Evolutionary conservation across 1,140 invertebrate species (phyloP).

Genomic region (Pseudomyrmex gracilis): DNA sequence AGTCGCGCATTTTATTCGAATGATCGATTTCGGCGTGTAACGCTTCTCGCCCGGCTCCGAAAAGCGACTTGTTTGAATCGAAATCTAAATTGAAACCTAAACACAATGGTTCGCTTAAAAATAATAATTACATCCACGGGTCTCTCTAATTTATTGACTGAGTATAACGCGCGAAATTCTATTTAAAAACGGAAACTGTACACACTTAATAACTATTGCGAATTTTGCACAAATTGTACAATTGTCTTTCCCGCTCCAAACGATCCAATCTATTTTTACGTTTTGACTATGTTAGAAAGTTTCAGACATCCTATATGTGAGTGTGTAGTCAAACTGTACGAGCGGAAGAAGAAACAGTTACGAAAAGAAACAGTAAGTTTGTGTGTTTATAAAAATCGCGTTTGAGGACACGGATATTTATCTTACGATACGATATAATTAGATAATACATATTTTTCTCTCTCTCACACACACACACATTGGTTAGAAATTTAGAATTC

Average conservation of each 20-base stretch:
- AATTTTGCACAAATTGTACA: constrained; percentile 4
- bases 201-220: background rate
- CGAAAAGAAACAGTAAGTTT: too few species aligned
- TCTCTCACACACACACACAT: too few species aligned
- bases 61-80: background rate
- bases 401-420: too few species aligned
- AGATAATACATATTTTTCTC: background rate
- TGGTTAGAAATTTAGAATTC: background rate
- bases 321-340: too few species aligned
- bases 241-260: too few species aligned
- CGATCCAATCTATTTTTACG: too few species aligned
- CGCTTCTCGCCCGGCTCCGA: background rate
- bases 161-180: background rate
- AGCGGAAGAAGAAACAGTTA: too few species aligned
- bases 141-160: constrained; percentile 7
- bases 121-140: background rate
- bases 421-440: constrained; percentile 15
- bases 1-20: constrained; percentile 8
- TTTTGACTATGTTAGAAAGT: too few species aligned
- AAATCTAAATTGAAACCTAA: constrained; percentile 38
- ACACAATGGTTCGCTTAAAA: background rate
- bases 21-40: background rate
- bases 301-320: too few species aligned
- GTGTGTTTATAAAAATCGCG: too few species aligned
- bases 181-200: background rate